A percentile compares a stretch with the other conserved stretches of the same genome.
Conservation (phyloP, 2,113 vertebrate genomes). For the Aix galericulata region DNA sequence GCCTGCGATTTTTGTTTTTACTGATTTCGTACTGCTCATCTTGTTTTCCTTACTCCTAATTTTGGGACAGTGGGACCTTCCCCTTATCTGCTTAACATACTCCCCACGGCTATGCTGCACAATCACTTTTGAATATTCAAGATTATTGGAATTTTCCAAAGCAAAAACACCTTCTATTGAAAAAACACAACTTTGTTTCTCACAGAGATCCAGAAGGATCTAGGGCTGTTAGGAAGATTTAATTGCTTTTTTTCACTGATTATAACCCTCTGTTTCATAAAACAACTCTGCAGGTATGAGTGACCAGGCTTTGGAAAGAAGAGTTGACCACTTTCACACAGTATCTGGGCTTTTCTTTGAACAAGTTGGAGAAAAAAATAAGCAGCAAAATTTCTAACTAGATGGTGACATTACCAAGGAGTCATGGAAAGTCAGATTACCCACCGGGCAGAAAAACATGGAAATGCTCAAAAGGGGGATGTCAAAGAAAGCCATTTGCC, state of each 20-base stretch:
- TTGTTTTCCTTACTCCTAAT: too few relatives aligned
- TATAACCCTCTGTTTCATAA: neutral
- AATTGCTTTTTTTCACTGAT: neutral
- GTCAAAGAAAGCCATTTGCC: constrained; percentile 66
- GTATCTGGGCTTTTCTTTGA: neutral
- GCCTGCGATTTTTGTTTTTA: too few relatives aligned
- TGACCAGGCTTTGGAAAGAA: neutral
- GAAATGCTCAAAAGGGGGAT: too few relatives aligned
- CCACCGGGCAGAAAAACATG: neutral
- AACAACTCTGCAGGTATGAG: neutral
- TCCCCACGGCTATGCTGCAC: too few relatives aligned
- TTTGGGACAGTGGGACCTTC: too few relatives aligned
- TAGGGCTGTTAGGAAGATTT: neutral
- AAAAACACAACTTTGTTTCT: too few relatives aligned
- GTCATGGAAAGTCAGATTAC: neutral
- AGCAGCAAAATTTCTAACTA: neutral
- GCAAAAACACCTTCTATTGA: too few relatives aligned
- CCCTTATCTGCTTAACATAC: too few relatives aligned
- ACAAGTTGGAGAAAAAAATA: neutral
- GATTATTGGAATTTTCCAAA: too few relatives aligned
- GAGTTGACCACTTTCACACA: too few relatives aligned
- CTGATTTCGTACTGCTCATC: too few relatives aligned
- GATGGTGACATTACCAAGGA: neutral
- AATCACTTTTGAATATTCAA: too few relatives aligned
- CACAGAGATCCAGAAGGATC: neutral